Percentiles rank a stretch among this genome's conserved stretches.
Conservation (phyloP, 2,113 vertebrate species). For the Phainopepla nitens region DNA sequence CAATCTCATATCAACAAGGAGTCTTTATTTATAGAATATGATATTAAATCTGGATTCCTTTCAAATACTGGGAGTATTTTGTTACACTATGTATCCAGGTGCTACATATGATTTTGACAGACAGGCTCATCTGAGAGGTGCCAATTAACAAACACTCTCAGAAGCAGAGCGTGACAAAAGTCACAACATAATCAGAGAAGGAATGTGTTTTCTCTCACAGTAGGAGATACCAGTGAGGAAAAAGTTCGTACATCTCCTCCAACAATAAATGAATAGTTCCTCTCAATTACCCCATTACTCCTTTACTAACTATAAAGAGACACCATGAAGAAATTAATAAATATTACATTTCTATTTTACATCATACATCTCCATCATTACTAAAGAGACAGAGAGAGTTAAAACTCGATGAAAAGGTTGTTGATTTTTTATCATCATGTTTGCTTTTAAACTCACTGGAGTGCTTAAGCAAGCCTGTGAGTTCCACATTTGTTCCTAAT, state of each 20-base stretch:
- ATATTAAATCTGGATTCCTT: conserved; percentile 43
- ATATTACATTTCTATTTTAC: not conserved
- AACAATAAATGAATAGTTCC: not conserved
- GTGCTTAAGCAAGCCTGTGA: not conserved
- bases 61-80: conserved; percentile 40
- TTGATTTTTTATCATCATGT: not conserved
- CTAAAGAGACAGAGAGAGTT: not conserved
- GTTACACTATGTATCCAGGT: conserved; percentile 27
- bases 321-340: not conserved
- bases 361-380: not conserved
- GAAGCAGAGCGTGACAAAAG: conserved; percentile 50
- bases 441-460: conserved; percentile 28
- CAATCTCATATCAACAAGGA: conserved; percentile 1
- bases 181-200: conserved; percentile 47
- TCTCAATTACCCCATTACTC: not conserved
- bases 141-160: conserved; percentile 60
- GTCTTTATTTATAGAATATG: conserved; percentile 31
- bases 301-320: not conserved
- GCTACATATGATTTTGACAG: conserved; percentile 40
- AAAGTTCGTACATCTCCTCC: not conserved
- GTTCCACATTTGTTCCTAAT: conserved; percentile 54
- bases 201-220: conserved; percentile 17
- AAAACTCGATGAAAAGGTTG: not conserved
- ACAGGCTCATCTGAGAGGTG: conserved; percentile 39
- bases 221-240: not conserved